Evolutionary conservation across 1,140 invertebrate genomes (phyloP).

Genomic region (Sminthurides bifidus): DNA sequence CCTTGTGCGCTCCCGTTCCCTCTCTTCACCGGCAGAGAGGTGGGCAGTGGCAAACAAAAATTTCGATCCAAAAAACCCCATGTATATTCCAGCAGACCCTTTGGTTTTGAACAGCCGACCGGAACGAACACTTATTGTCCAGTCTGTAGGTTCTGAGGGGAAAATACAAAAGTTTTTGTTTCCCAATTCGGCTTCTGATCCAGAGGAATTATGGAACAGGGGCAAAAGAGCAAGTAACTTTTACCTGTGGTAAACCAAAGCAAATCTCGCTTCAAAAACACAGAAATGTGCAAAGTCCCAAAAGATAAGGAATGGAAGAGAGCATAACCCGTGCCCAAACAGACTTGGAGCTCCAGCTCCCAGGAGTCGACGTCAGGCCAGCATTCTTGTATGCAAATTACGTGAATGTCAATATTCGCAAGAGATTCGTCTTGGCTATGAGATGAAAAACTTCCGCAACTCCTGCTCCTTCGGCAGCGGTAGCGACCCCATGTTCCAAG

Average conservation of each 20-base stretch:
- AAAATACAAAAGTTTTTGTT: conserved; percentile 3
- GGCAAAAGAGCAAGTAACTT: background rate
- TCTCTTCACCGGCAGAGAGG: conserved; percentile 26
- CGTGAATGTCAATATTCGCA: conserved; percentile 24
- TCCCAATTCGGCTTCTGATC: background rate
- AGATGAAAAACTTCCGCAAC: conserved; percentile 23
- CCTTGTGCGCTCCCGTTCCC: conserved; percentile 11
- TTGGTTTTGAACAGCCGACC: conserved; percentile 32
- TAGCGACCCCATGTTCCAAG: conserved; percentile 31
- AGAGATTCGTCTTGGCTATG: conserved; percentile 17
- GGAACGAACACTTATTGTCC: conserved; percentile 19
- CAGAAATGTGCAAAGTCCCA: conserved; percentile 26
- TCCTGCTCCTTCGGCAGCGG: conserved; percentile 28
- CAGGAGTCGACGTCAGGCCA: conserved; percentile 29
- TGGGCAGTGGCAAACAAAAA: conserved; percentile 27
- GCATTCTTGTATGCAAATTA: conserved; percentile 25
- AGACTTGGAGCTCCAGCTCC: conserved; percentile 27
- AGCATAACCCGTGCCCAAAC: conserved; percentile 21
- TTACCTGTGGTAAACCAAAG: conserved; percentile 30
- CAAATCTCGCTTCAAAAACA: conserved; percentile 27
- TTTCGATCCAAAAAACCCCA: conserved; percentile 29
- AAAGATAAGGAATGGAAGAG: conserved; percentile 27
- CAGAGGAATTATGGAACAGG: background rate
- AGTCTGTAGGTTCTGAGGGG: conserved; percentile 17
- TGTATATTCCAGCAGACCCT: conserved; percentile 20